Conservation (phyloP, 2,113 vertebrate species). For the Collichthys lucidus region DNA sequence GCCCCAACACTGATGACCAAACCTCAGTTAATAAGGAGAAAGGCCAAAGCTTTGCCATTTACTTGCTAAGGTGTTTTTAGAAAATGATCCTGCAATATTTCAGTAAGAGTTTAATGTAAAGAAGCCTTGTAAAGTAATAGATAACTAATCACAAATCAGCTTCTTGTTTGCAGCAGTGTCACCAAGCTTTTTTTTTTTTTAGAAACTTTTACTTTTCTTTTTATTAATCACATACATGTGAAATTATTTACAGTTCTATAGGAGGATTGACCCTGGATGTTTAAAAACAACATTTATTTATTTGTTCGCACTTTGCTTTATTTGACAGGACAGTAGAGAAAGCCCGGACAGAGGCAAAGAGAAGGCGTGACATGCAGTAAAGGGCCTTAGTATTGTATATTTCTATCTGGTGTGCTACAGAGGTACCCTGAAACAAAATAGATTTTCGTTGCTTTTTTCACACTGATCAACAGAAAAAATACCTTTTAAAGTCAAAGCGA, state of each 20-base stretch:
- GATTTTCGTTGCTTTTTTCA: background rate
- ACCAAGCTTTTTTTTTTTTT: background rate
- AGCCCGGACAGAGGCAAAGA: no score
- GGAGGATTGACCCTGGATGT: background rate
- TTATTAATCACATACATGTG: no score
- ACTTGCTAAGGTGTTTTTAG: background rate
- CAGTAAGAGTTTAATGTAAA: background rate
- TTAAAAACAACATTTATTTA: no score
- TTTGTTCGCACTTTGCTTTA: no score
- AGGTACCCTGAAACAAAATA: background rate
- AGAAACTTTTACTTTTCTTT: no score
- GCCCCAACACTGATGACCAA: background rate
- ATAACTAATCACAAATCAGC: background rate
- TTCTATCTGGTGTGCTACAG: no score
- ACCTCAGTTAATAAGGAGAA: background rate
- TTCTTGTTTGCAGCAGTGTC: background rate
- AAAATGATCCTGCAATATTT: background rate
- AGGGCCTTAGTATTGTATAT: no score
- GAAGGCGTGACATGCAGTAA: no score
- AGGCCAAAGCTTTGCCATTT: background rate
- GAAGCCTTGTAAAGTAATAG: background rate
- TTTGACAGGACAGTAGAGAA: no score
- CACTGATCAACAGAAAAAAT: background rate
- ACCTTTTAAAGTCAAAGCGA: background rate
- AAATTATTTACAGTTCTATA: background rate